Percentiles rank a stretch among this genome's conserved stretches.
These are phyloP conservation scores for Sminthurides aquaticus DNA, from an alignment of 2,888 invertebrate genomes.

Conservation along the genomic window DNA sequence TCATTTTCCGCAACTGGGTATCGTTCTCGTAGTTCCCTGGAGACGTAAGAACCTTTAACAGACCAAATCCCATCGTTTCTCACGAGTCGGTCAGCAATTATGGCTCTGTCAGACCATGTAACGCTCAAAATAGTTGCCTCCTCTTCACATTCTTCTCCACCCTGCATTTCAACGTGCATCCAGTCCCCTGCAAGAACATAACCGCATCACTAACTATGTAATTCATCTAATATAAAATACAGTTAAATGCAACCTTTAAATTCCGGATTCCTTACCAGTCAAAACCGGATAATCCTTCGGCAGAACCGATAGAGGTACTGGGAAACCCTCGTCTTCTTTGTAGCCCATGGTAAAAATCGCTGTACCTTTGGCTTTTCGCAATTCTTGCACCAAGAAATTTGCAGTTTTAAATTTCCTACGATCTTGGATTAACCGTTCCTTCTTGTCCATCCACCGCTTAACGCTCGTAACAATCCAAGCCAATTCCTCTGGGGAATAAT, in stretches of 20 bases:
- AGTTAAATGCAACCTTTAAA: background rate
- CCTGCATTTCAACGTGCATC: slow-evolving; percentile 28
- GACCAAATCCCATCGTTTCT: background rate
- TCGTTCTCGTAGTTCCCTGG: slow-evolving; percentile 7
- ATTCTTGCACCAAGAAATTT: background rate
- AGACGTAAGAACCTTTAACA: background rate
- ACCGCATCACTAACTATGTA: slow-evolving; percentile 9
- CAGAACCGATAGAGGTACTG: background rate
- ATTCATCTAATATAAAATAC: background rate
- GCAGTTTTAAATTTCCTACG: background rate
- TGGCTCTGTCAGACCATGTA: slow-evolving; percentile 18
- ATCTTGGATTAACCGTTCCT: slow-evolving; percentile 21
- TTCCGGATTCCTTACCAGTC: background rate
- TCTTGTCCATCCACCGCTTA: slow-evolving; percentile 13
- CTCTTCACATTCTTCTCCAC: background rate
- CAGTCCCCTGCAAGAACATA: slow-evolving; percentile 36
- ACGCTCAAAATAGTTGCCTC: slow-evolving; percentile 22
- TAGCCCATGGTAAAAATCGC: background rate
- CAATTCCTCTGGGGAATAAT: too few species aligned
- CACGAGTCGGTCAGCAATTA: background rate
- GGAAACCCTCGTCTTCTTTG: background rate
- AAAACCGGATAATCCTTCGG: background rate
- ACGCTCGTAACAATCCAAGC: slow-evolving; percentile 28
- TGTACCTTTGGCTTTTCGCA: background rate
- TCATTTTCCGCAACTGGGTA: background rate